Conservation (phyloP, 1,140 invertebrate genomes). For the Danaus melanippus region DNA sequence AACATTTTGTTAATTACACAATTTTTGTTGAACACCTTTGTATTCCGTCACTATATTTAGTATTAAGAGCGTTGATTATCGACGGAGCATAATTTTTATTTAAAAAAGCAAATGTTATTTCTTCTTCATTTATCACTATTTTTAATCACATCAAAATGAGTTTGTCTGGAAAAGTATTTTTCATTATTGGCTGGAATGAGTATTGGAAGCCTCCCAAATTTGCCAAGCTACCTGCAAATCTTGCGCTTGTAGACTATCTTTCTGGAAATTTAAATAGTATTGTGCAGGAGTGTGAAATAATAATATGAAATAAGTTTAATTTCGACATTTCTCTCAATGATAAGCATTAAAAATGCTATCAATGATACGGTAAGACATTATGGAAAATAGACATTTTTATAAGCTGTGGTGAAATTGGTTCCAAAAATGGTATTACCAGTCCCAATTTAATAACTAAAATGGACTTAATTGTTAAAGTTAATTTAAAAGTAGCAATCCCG, state of each 20-base stretch:
- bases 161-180: constrained; percentile 33
- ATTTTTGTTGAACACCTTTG: too few species aligned
- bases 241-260: constrained; percentile 27
- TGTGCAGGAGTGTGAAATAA: constrained; percentile 21
- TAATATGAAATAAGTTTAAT: constrained; percentile 18
- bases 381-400: constrained; percentile 30
- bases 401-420: constrained; percentile 23
- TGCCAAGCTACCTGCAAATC: constrained; percentile 27
- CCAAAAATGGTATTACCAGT: constrained; percentile 7
- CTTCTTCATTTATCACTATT: too few species aligned
- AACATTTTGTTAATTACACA: too few species aligned
- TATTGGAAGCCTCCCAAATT: constrained; percentile 29
- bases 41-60: too few species aligned
- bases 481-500: constrained; percentile 23
- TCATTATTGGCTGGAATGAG: constrained; percentile 33
- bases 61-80: too few species aligned
- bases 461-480: constrained; percentile 23
- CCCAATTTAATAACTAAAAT: constrained; percentile 20
- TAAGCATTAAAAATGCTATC: constrained; percentile 21
- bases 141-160: constrained; percentile 18
- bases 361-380: constrained; percentile 18
- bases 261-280: constrained; percentile 19
- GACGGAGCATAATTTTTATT: too few species aligned
- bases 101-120: too few species aligned
- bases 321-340: constrained; percentile 22